A percentile compares a stretch with the other conserved stretches of the same genome.
Conservation (phyloP, 2,113 vertebrate genomes). For the Actinemys pallida region DNA sequence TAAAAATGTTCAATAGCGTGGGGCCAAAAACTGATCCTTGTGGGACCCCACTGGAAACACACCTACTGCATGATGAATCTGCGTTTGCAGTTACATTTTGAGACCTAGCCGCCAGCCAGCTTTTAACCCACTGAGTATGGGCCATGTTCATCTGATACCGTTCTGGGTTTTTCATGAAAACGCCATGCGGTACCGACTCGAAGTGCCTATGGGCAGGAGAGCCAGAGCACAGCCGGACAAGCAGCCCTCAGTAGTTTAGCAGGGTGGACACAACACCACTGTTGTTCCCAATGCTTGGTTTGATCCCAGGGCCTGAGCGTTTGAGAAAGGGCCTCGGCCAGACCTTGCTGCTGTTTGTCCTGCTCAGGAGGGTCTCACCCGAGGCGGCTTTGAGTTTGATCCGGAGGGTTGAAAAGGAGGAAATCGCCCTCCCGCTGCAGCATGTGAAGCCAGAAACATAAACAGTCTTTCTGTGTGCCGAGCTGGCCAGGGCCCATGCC, state of each 20-base stretch:
- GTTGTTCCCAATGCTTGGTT: not conserved
- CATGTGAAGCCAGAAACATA: not conserved
- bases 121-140: not conserved
- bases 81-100: not conserved
- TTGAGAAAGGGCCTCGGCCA: not conserved
- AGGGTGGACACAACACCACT: not conserved
- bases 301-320: not conserved
- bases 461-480: not conserved
- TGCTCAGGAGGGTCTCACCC: not conserved
- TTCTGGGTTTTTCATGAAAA: not conserved
- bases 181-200: accelerated
- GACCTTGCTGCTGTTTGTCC: not conserved
- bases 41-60: not conserved
- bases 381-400: not conserved
- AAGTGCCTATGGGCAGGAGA: not conserved
- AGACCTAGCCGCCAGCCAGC: not conserved
- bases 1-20: not conserved
- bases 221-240: not conserved
- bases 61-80: not conserved
- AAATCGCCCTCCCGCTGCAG: not conserved
- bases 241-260: not conserved
- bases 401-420: not conserved
- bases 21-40: not conserved
- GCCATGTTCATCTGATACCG: not conserved
- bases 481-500: not conserved